Evolutionary conservation across 2,113 vertebrate genomes (phyloP).

Genomic region (Leptocoma aspasia): DNA sequence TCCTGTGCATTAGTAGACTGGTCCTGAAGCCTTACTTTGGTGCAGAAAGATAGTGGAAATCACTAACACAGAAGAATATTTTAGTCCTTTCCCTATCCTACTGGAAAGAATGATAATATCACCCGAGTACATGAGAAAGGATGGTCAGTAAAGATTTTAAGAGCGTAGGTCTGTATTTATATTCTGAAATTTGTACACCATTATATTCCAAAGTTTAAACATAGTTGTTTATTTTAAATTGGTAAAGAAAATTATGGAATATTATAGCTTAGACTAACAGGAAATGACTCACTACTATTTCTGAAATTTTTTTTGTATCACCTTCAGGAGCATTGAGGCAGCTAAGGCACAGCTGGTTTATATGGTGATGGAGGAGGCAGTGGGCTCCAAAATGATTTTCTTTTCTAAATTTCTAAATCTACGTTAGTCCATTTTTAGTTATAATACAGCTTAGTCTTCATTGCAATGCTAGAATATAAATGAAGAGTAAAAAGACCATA

Average conservation of each 20-base stretch:
- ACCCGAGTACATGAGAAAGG: neutral
- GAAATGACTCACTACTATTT: neutral
- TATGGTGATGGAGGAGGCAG: neutral
- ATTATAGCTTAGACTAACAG: neutral
- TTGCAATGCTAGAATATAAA: neutral
- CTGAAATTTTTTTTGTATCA: neutral
- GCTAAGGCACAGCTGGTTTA: neutral
- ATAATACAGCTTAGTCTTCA: neutral
- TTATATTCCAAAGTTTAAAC: neutral
- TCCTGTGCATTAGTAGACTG: slow-evolving; percentile 1
- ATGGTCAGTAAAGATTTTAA: neutral
- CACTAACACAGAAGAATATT: neutral
- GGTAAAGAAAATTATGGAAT: neutral
- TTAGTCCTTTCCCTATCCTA: neutral
- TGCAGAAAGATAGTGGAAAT: neutral
- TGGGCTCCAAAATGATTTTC: neutral
- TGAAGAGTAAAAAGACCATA: neutral
- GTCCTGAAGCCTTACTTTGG: neutral
- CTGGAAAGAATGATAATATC: neutral
- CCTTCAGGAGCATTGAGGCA: neutral
- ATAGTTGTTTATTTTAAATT: neutral
- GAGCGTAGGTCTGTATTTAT: neutral
- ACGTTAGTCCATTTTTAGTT: neutral
- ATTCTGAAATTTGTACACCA: neutral
- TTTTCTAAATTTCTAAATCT: neutral